These are phyloP conservation scores for Urosaurus nigricauda DNA, from an alignment of 2,797 vertebrate genomes.

Conservation along the genomic window DNA sequence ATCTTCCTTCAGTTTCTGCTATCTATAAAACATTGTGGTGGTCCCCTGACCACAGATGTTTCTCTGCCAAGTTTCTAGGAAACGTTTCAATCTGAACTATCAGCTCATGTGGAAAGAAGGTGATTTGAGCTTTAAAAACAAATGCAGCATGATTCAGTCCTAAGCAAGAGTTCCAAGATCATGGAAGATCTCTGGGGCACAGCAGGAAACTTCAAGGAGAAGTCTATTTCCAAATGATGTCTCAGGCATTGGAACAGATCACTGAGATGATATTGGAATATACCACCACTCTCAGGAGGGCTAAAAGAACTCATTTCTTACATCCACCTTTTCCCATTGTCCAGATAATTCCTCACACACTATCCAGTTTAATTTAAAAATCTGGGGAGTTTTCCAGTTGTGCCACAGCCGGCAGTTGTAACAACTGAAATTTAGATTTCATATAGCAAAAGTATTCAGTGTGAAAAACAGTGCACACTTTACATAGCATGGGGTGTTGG, in stretches of 20 bases:
- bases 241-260: not conserved
- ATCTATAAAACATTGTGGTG: not conserved
- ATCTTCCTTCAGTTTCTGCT: not conserved
- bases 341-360: not conserved
- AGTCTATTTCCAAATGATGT: not conserved
- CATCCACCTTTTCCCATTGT: not conserved
- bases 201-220: not conserved
- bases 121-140: not conserved
- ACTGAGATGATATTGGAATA: not conserved
- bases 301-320: not conserved
- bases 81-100: not conserved
- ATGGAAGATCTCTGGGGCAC: not conserved
- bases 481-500: not conserved
- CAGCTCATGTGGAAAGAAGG: not conserved
- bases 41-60: not conserved
- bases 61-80: not conserved
- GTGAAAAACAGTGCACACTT: not conserved
- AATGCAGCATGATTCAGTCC: not conserved
- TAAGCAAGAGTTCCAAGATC: constrained; percentile 4
- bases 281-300: not conserved
- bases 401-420: not conserved
- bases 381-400: not conserved
- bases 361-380: not conserved
- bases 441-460: not conserved
- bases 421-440: not conserved